These are phyloP conservation scores for Paedocypris micromegethes DNA, from an alignment of 2,797 vertebrate genomes.

Conservation along the genomic window DNA sequence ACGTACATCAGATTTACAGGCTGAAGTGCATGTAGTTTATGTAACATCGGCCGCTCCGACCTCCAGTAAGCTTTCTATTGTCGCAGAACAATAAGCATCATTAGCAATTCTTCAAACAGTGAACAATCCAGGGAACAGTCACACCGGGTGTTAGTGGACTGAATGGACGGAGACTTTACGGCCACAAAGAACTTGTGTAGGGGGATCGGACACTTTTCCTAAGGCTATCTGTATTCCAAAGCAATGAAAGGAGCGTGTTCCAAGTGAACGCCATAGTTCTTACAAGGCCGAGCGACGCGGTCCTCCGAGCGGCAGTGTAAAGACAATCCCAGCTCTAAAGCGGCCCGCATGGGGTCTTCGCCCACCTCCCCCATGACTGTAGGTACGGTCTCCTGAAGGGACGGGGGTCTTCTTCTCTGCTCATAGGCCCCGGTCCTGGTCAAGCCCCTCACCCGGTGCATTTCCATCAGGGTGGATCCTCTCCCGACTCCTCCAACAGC, in stretches of 20 bases:
- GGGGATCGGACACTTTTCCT: neutral
- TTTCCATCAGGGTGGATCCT: constrained; percentile 52
- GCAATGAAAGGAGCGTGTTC: constrained; percentile 70
- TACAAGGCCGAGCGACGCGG: constrained; percentile 54
- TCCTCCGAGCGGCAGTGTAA: constrained; percentile 63
- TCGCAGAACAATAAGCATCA: constrained; percentile 27
- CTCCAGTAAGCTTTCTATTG: constrained; percentile 29
- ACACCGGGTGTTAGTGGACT: constrained; percentile 37
- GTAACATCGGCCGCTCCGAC: constrained; percentile 34
- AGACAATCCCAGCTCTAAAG: constrained; percentile 60
- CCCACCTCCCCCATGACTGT: constrained; percentile 50
- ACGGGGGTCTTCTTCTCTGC: constrained; percentile 34
- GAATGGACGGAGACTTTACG: constrained; percentile 29
- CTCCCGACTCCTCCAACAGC: constrained; percentile 41
- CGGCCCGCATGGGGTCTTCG: constrained; percentile 24
- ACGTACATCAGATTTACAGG: constrained; percentile 49
- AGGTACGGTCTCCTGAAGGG: constrained; percentile 47
- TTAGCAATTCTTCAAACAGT: constrained; percentile 28
- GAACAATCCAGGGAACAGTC: constrained; percentile 35
- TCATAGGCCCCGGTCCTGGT: constrained; percentile 31
- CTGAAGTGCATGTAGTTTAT: constrained; percentile 64
- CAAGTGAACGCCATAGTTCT: constrained; percentile 55
- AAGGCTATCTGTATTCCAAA: constrained; percentile 62
- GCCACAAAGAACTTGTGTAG: constrained; percentile 35
- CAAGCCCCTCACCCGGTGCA: constrained; percentile 49